Evolutionary conservation across 2,113 vertebrate genomes (phyloP).

Genomic region (Pheucticus melanocephalus): DNA sequence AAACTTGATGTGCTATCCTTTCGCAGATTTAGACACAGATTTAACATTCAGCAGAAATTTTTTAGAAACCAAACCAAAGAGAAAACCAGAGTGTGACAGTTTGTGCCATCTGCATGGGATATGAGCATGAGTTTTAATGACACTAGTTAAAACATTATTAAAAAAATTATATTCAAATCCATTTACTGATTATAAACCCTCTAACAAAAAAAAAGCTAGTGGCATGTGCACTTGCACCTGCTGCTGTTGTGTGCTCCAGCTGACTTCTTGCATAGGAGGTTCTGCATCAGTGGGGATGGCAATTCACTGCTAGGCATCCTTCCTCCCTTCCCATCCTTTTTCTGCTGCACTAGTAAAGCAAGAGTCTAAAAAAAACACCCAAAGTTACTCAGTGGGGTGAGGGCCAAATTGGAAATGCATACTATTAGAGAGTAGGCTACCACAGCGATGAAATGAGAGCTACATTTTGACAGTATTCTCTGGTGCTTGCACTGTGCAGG

Average conservation of each 20-base stretch:
- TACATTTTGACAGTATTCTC: neutral
- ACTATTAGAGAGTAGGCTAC: neutral
- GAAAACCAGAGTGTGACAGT: conserved; percentile 28
- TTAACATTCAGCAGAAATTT: conserved; percentile 6
- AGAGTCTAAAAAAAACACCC: neutral
- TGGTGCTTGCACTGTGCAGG: neutral
- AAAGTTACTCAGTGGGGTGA: neutral
- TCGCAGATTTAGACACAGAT: neutral
- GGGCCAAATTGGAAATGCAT: conserved; percentile 9
- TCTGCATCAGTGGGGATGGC: conserved; percentile 6
- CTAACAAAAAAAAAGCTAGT: neutral
- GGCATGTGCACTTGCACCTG: conserved; percentile 55
- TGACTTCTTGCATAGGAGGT: conserved; percentile 29
- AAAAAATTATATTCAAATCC: conserved; percentile 21
- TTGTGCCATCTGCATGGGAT: conserved; percentile 59
- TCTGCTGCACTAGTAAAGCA: neutral
- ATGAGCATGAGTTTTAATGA: conserved; percentile 29
- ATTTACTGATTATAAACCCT: conserved; percentile 51
- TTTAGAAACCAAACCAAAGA: conserved; percentile 28
- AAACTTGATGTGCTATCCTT: neutral
- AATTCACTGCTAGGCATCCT: neutral
- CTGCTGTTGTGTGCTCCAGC: neutral
- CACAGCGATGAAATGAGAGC: neutral
- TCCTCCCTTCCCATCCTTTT: neutral
- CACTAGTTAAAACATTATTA: conserved; percentile 43